phyloP scores from a whole-genome alignment of 2,888 invertebrate species.

The Rhamnusium bicolor region DNA sequence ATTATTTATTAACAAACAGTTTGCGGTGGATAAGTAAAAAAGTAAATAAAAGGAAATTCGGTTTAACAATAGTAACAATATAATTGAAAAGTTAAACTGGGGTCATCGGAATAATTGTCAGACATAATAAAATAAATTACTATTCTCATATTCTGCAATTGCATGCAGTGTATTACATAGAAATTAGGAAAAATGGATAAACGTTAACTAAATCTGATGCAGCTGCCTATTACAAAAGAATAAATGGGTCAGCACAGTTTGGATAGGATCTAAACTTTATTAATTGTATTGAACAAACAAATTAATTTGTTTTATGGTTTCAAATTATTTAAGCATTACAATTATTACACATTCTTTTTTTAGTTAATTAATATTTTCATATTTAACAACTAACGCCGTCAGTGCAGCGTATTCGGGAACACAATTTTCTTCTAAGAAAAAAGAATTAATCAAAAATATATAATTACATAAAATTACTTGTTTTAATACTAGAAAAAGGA shows the following conservation, averaged over 20 bases:
- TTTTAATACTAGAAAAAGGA: too few species aligned
- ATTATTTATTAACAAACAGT: conserved; percentile 9
- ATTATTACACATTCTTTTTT: not conserved
- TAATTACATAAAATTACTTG: too few species aligned
- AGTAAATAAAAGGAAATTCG: conserved; percentile 6
- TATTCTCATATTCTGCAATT: not conserved
- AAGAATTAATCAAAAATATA: too few species aligned
- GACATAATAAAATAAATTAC: not conserved
- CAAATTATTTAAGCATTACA: not conserved
- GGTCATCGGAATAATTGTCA: not conserved
- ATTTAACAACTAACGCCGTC: too few species aligned
- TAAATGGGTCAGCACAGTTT: not conserved
- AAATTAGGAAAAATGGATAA: not conserved
- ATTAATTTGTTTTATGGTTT: conserved; percentile 19
- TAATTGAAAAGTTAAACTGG: not conserved
- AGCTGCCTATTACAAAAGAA: not conserved
- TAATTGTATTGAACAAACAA: conserved; percentile 3
- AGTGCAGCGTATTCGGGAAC: too few species aligned
- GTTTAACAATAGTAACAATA: not conserved
- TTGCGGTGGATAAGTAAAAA: conserved; percentile 3
- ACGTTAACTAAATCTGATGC: not conserved
- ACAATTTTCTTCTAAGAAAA: too few species aligned
- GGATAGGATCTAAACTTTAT: not conserved
- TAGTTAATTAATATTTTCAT: not conserved
- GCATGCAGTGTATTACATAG: not conserved